These are phyloP conservation scores for Conopomorpha cramerella DNA, from an alignment of 1,140 invertebrate species.

Conservation along the genomic window DNA sequence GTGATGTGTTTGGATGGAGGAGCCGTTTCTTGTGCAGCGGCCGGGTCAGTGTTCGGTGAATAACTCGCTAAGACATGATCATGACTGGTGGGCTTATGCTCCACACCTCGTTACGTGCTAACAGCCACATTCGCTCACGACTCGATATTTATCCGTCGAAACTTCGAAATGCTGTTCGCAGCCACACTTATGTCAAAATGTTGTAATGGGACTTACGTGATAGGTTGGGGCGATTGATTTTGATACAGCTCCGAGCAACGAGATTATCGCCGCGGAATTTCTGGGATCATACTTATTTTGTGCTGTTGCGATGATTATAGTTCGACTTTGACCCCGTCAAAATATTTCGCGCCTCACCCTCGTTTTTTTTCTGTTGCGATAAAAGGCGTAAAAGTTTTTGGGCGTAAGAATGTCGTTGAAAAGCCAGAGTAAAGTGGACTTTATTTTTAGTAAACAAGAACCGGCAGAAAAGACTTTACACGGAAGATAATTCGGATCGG, in stretches of 20 bases:
- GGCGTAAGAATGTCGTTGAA: too few relatives aligned
- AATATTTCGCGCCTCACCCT: too few relatives aligned
- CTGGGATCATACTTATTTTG: not conserved
- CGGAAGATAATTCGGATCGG: not conserved
- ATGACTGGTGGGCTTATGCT: conserved; percentile 55
- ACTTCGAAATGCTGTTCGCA: conserved; percentile 35
- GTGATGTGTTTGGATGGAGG: too few relatives aligned
- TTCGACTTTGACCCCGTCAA: too few relatives aligned
- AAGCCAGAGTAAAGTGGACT: too few relatives aligned
- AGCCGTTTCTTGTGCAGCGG: conserved; percentile 18
- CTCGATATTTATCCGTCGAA: conserved; percentile 44
- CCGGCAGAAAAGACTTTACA: too few relatives aligned
- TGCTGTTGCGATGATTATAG: too few relatives aligned
- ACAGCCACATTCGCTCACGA: conserved; percentile 56
- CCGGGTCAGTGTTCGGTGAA: conserved; percentile 49
- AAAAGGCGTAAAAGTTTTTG: too few relatives aligned
- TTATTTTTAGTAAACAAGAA: too few relatives aligned
- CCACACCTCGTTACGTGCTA: conserved; percentile 58
- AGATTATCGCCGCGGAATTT: conserved; percentile 1
- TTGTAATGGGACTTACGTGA: conserved; percentile 40
- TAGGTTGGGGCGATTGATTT: conserved; percentile 15
- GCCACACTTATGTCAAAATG: conserved; percentile 29
- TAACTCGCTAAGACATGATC: conserved; percentile 55
- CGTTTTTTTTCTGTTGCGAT: too few relatives aligned
- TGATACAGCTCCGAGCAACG: conserved; percentile 1